Evolutionary conservation across 2,888 invertebrate genomes (phyloP).

Genomic region (Apomyelois bistriatella): DNA sequence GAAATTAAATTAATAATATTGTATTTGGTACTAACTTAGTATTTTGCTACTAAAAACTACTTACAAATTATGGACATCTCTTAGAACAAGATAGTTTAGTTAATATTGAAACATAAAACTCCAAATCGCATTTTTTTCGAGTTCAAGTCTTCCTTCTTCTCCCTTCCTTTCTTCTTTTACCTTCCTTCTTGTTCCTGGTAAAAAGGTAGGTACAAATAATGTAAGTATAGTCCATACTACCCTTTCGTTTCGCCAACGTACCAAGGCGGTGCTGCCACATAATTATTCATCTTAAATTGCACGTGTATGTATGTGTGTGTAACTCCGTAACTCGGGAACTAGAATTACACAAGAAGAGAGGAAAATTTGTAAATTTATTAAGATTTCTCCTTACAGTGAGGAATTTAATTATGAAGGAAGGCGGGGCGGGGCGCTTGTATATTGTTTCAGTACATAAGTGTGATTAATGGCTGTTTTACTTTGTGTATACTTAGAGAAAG

Average conservation of each 20-base stretch:
- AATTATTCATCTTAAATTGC: conserved; percentile 81
- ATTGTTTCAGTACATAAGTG: not conserved
- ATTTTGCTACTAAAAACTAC: no score
- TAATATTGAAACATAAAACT: no score
- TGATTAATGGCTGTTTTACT: conserved; percentile 1
- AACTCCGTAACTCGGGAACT: conserved; percentile 21
- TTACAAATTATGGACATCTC: no score
- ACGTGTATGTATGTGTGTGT: conserved; percentile 55
- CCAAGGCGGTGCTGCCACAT: conserved; percentile 75
- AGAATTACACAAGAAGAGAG: conserved; percentile 22
- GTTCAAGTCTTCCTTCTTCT: no score
- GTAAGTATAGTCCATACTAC: conserved; percentile 35
- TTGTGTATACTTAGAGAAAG: not conserved
- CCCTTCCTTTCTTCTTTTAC: no score
- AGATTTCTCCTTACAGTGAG: conserved; percentile 42
- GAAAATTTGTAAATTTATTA: conserved; percentile 76
- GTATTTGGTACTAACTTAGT: no score
- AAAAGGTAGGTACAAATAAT: not conserved
- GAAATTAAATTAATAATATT: no score
- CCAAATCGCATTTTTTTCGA: no score
- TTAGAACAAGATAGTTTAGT: no score
- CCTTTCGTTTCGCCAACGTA: conserved; percentile 47
- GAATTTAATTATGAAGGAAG: conserved; percentile 48
- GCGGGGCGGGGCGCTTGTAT: conserved; percentile 9
- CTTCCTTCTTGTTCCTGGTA: no score